Percentiles rank a stretch among this genome's conserved stretches.
Evolutionary conservation across 2,797 vertebrate genomes (phyloP).

Genomic region (Danionella dracula): DNA sequence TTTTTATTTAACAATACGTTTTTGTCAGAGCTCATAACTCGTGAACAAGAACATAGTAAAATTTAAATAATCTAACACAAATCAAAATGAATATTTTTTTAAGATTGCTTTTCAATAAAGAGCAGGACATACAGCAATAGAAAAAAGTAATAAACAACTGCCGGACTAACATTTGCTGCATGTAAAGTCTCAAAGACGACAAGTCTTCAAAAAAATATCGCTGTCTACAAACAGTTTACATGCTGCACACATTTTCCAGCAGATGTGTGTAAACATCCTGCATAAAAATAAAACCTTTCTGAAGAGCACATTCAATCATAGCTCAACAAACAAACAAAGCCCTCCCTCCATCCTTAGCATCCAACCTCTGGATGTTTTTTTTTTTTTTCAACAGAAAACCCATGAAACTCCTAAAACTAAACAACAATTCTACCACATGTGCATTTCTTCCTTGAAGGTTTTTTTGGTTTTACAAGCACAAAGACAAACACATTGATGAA

Average conservation of each 20-base stretch:
- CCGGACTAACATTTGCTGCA: too few species aligned
- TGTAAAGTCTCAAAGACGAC: too few species aligned
- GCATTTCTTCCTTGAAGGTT: background rate
- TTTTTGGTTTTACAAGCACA: background rate
- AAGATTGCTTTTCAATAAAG: too few species aligned
- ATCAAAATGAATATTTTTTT: too few species aligned
- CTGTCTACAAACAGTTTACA: background rate
- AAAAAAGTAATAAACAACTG: too few species aligned
- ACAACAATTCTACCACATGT: background rate
- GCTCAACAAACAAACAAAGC: slow-evolving; percentile 4
- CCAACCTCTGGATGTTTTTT: too few species aligned
- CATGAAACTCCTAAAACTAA: background rate
- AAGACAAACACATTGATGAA: slow-evolving; percentile 20
- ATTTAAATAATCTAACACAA: too few species aligned
- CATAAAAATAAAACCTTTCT: background rate
- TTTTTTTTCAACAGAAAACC: background rate
- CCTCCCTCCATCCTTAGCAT: background rate
- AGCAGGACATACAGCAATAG: too few species aligned
- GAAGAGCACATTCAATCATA: background rate
- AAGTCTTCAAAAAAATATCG: background rate
- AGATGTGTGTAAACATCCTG: background rate
- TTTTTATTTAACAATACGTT: too few species aligned
- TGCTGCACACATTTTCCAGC: background rate
- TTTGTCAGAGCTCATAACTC: too few species aligned
- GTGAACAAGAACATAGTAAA: too few species aligned